phyloP scores from a whole-genome alignment of 2,888 invertebrate genomes.

The Ceramica pisi region DNA sequence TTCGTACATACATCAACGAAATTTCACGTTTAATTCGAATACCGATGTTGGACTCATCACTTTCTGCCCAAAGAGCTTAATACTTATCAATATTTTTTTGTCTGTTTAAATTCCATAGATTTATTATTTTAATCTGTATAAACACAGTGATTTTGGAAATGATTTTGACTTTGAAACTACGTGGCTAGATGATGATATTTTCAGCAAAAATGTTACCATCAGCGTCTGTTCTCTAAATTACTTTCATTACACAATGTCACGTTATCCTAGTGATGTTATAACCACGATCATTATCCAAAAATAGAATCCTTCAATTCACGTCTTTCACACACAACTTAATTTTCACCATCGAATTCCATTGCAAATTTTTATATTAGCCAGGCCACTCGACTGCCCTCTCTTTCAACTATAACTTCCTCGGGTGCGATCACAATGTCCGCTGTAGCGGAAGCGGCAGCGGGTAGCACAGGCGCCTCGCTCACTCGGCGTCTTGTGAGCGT shows the following conservation, averaged over 20 bases:
- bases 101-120: too few species aligned
- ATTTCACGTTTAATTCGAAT: conserved; percentile 1
- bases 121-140: not conserved
- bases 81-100: not conserved
- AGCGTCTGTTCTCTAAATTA: not conserved
- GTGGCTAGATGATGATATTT: not conserved
- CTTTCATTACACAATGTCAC: not conserved
- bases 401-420: conserved; percentile 75
- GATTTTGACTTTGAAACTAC: not conserved
- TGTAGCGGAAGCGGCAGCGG: conserved; percentile 75
- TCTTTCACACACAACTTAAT: not conserved
- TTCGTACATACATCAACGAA: not conserved
- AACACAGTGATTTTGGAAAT: not conserved
- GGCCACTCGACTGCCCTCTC: conserved; percentile 90
- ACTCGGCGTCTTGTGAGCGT: conserved; percentile 83
- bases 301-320: not conserved
- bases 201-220: not conserved
- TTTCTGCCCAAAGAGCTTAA: not conserved
- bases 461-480: conserved; percentile 78
- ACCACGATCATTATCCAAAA: not conserved
- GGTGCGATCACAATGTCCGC: conserved; percentile 76
- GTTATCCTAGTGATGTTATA: not conserved
- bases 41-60: conserved; percentile 3
- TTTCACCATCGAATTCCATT: conserved; percentile 17
- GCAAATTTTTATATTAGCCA: conserved; percentile 89